Percentiles rank a stretch among this genome's conserved stretches.
Evolutionary conservation across 1,140 invertebrate genomes (phyloP).

Genomic region (Orius insidiosus): DNA sequence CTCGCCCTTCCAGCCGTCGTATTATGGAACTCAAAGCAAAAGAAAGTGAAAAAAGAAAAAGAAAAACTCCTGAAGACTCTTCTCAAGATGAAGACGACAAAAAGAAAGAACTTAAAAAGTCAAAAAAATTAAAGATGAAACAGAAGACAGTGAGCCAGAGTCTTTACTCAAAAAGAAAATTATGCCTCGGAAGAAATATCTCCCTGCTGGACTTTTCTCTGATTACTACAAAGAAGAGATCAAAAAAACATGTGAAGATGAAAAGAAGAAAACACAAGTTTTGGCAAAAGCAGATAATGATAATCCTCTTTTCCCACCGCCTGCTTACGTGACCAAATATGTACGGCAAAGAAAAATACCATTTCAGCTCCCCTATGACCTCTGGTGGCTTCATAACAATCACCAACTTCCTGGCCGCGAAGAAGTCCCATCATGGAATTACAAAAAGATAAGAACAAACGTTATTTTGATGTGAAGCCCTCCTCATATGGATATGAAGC

Average conservation of each 20-base stretch:
- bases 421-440: conserved; percentile 76
- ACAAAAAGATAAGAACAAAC: conserved; percentile 68
- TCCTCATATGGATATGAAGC: conserved; percentile 59
- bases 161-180: conserved; percentile 25
- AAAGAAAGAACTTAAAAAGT: conserved; percentile 13
- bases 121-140: conserved; percentile 21
- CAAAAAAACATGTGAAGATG: background rate
- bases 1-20: conserved; percentile 11
- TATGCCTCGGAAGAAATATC: conserved; percentile 51
- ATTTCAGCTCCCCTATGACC: conserved; percentile 76
- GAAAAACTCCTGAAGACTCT: conserved; percentile 8
- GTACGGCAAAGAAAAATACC: conserved; percentile 52
- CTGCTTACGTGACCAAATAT: conserved; percentile 69
- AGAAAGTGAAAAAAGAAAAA: conserved; percentile 18
- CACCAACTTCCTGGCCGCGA: conserved; percentile 47
- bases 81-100: background rate
- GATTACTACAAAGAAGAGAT: conserved; percentile 61
- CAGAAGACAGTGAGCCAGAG: conserved; percentile 19
- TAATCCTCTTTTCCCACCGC: conserved; percentile 54
- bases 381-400: conserved; percentile 81
- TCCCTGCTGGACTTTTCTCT: conserved; percentile 69
- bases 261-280: conserved; percentile 4
- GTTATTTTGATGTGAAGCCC: conserved; percentile 79
- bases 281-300: conserved; percentile 32
- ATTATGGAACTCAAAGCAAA: conserved; percentile 13